Evolutionary conservation across 2,797 vertebrate species (phyloP), one percentile per base, ranked within the genome.

Genomic region (Tadarida brasiliensis): DNA sequence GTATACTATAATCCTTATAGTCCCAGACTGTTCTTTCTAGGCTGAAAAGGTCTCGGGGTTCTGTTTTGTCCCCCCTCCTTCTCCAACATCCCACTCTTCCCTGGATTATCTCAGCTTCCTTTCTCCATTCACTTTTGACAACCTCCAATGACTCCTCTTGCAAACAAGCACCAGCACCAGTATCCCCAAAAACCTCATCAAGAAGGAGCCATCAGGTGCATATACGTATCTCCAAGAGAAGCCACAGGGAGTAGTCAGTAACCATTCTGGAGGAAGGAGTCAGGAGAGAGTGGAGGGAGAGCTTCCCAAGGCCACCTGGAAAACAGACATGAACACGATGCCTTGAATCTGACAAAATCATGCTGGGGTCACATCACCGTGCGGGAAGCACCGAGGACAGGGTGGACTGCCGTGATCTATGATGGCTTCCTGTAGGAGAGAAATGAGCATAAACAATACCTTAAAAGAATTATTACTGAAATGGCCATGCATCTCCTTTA

Each of bases 401-500:
- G 5, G 11, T 33, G 12, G 4, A 22, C 3, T 2, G 3, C 1
- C 0, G n/a, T 19, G 57, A 88, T 65, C 35, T 47, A 0, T 3
- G 11, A 82, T 6, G 3, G 2, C 26, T 63, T 89, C 49, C 35
- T 59, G 20, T n/a, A 80, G 7, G 10, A 65, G 15, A n/a, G 26
- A 71, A 47, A 30, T 51, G 16, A 85, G 15, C 22, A 86, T 11
- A 5, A 83, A 65, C 49, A 83, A 49, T 24, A 5, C 12, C 22
- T 54, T n/a, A 56, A 54, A 49, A 6, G 22, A 63, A 3, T 6
- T 22, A 49, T 54, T 49, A 44, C 15, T 28, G 24, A 83, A 68
- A 67, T 67, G 22, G 24, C 26, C 26, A 44, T 90, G 7, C 4
- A 65, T 28, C 8, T 14, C 59, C 54, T 33, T 90, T n/a, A 59